A percentile compares a stretch with the other conserved stretches of the same genome.
phyloP scores from a whole-genome alignment of 1,140 invertebrate genomes.

The Drosophila malerkotliana region DNA sequence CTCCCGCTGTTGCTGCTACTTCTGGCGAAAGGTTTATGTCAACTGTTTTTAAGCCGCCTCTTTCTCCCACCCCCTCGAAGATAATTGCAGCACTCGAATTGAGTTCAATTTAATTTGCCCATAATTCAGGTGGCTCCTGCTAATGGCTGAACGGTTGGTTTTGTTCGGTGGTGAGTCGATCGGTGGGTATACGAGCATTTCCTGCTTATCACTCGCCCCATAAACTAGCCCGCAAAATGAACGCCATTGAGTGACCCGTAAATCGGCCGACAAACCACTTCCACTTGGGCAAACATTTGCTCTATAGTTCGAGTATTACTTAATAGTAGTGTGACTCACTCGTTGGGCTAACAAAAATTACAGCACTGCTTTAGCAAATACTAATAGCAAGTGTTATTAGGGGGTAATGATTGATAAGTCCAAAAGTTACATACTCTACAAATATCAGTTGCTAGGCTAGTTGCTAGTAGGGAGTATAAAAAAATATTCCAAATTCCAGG shows the following conservation, averaged over 20 bases:
- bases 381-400: constrained; percentile 10
- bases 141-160: constrained; percentile 40
- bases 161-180: constrained; percentile 3
- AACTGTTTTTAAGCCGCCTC: constrained; percentile 36
- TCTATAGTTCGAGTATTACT: constrained; percentile 15
- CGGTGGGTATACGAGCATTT: constrained; percentile 15
- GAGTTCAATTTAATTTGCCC: constrained; percentile 53
- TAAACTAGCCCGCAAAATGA: constrained; percentile 33
- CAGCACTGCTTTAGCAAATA: constrained; percentile 1
- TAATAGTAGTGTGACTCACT: constrained; percentile 32
- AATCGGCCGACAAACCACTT: constrained; percentile 25
- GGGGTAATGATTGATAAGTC: constrained; percentile 26
- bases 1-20: background rate
- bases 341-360: background rate
- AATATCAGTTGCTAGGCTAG: background rate
- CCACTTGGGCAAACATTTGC: constrained; percentile 27
- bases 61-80: constrained; percentile 2
- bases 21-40: constrained; percentile 76
- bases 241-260: constrained; percentile 24
- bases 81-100: constrained; percentile 55
- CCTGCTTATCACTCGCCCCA: constrained; percentile 47
- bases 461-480: background rate
- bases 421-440: background rate
- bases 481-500: constrained; percentile 3
- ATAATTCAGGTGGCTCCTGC: constrained; percentile 45